Base-by-base conservation (phyloP, 2,113 vertebrate species). In the Cyprinodon variegatus region DNA sequence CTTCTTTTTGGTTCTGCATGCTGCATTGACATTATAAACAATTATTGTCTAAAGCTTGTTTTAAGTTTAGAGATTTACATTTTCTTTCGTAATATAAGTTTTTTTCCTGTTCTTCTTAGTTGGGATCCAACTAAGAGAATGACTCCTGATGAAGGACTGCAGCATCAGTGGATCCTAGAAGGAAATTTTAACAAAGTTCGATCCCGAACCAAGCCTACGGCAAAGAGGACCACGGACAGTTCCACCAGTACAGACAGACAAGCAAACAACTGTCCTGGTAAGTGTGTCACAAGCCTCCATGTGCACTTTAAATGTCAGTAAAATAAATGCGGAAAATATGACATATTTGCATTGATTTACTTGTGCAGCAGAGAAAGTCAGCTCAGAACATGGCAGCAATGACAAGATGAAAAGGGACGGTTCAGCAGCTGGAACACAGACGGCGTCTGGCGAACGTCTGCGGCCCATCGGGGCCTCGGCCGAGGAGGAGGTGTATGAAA, bases 121-220 rank as follows among this genome's bases (percentile, higher is more conserved):
- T 98, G 97, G 96, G 95, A 98, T 79, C 96, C 97, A n/a, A 89
- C 93, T 20, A 95, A 95, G 74, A 96, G 96, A 11, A 95, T 98
- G 96, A 97, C 95, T 73, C 97, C 97, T 0, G 96, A 96, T 60
- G 96, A 98, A 86, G 97, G 95, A 0, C 86, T 98, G 81, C 95
- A 94, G 84, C 97, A 98, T 1, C 82, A 91, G 0, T 98, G 97
- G 97, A 96, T 98, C 87, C 94, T 95, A 68, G 95, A 98, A 46
- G 88, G 95, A 36, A 92, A 94, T 67, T 91, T 90, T 43, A 90
- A 94, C 85, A 95, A 89, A 86, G 67, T 87, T 7, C 88, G 87
- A 5, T 82, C 91, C 64, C 95, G 91, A 89, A 74, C 83, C 0
- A 94, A 89, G 65, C 71, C 85, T 4, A 59, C 88, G 2, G 85